Conservation (phyloP, 1,140 invertebrate genomes). For the Drosophila punjabiensis region DNA sequence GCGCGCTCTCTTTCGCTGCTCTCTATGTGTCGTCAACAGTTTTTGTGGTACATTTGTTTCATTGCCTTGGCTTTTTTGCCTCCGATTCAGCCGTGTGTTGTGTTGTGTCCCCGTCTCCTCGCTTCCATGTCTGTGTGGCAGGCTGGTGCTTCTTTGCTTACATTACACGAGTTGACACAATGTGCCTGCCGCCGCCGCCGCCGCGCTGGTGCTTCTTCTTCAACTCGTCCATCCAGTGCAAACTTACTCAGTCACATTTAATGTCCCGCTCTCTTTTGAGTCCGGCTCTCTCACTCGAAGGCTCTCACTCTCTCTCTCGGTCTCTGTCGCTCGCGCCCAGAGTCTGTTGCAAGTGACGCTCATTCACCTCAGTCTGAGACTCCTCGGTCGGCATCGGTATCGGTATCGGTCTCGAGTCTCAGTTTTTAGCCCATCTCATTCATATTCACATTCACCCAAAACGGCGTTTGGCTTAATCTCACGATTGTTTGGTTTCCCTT, state of each 20-base stretch:
- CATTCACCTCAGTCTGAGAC: conserved; percentile 66
- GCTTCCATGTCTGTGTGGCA: conserved; percentile 51
- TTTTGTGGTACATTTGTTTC: conserved; percentile 84
- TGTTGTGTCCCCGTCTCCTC: conserved; percentile 42
- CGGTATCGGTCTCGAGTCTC: conserved; percentile 42
- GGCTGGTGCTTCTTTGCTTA: conserved; percentile 73
- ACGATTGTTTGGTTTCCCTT: conserved; percentile 80
- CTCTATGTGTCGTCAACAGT: conserved; percentile 77
- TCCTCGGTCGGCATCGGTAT: conserved; percentile 34
- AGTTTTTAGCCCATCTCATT: conserved; percentile 77
- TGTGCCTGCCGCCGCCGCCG: conserved; percentile 47
- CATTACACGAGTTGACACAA: conserved; percentile 80
- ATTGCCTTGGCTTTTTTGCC: conserved; percentile 77
- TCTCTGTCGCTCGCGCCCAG: conserved; percentile 24
- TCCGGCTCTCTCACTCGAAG: conserved; percentile 50
- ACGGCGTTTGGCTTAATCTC: conserved; percentile 84
- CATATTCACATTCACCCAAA: conserved; percentile 84
- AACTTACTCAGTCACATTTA: conserved; percentile 54
- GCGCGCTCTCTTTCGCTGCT: conserved; percentile 30
- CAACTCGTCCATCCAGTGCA: conserved; percentile 81
- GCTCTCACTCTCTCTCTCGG: conserved; percentile 48
- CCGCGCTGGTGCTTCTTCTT: conserved; percentile 54
- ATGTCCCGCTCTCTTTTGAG: conserved; percentile 38
- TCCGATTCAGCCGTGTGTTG: conserved; percentile 58
- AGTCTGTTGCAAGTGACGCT: conserved; percentile 73